A percentile compares a stretch with the other conserved stretches of the same genome.
These are phyloP conservation scores for honey bee (Apis mellifera) DNA, from an alignment of 1,140 invertebrate species.

Conservation along the genomic window Amel_HAv3.1 CM009932.2:8466501-8467000, in stretches of 20 bases:
- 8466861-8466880: conserved; percentile 62
- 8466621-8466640: not conserved
- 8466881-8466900: conserved; percentile 19
- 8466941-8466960: conserved; percentile 8
- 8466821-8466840: conserved; percentile 51
- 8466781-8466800: conserved; percentile 52
- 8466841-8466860: conserved; percentile 45
- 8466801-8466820: conserved; percentile 40
- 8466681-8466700: conserved; percentile 7
- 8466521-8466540: too few relatives aligned
- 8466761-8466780: conserved; percentile 53
- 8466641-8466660: not conserved
- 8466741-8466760: not conserved
- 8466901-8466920: conserved; percentile 16
- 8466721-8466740: conserved; percentile 27
- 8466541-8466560: not conserved
- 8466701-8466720: conserved; percentile 26
- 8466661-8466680: not conserved
- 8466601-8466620: not conserved
- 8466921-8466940: not conserved
- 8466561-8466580: not conserved
- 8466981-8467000: conserved; percentile 15
- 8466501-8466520: too few relatives aligned
- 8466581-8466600: not conserved
- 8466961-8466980: conserved; percentile 11